Evolutionary conservation across 1,140 invertebrate genomes (phyloP).

Genomic region (Drosophila sp.): DNA sequence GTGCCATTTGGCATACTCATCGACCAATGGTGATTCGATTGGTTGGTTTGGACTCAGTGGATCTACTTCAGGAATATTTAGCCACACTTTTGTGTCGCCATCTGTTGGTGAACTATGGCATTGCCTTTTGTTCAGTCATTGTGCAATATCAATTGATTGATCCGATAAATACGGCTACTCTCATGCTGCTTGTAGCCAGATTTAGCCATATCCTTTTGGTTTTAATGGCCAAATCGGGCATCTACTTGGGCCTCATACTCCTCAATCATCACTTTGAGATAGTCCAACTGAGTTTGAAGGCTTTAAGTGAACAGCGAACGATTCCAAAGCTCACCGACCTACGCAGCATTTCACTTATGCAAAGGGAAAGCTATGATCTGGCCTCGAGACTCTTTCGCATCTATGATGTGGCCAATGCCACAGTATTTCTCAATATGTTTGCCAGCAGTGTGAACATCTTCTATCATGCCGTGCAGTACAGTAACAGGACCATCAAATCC

Average conservation of each 20-base stretch:
- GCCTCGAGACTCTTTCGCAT: conserved; percentile 29
- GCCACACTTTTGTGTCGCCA: conserved; percentile 3
- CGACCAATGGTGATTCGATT: conserved; percentile 7
- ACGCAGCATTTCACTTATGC: conserved; percentile 27
- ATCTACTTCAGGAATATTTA: conserved; percentile 25
- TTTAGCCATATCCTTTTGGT: conserved; percentile 28
- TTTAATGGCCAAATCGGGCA: conserved; percentile 8
- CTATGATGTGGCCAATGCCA: conserved; percentile 43
- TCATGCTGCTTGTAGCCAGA: conserved; percentile 6
- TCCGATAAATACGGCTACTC: background rate
- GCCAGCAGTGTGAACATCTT: conserved; percentile 43
- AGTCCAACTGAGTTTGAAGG: conserved; percentile 41
- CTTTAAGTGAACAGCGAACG: background rate
- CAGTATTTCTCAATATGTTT: conserved; percentile 49
- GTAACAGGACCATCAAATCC: conserved; percentile 42
- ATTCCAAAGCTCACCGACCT: conserved; percentile 7
- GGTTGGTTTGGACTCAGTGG: conserved; percentile 11
- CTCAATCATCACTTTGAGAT: conserved; percentile 48
- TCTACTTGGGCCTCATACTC: conserved; percentile 39
- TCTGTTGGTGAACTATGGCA: conserved; percentile 25
- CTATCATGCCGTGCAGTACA: conserved; percentile 62
- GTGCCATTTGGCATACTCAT: conserved; percentile 22
- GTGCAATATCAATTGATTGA: conserved; percentile 43
- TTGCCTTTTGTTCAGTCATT: conserved; percentile 14
- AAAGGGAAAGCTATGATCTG: conserved; percentile 39